These are phyloP conservation scores for Meriones psammophilus DNA, from an alignment of 2,797 vertebrate genomes.

Conservation along the genomic window DNA sequence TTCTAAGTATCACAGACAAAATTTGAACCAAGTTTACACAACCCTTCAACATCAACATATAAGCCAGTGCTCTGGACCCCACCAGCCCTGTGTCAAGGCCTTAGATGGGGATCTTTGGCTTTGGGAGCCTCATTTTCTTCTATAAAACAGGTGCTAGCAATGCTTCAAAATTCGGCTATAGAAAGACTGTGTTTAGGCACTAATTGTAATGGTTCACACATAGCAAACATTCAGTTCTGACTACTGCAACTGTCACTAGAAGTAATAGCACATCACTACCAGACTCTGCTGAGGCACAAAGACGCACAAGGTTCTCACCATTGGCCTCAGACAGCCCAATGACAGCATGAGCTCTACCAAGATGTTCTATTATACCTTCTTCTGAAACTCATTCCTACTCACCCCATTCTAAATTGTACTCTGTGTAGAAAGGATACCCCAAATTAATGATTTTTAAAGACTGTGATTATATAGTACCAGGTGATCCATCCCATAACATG, in stretches of 20 bases:
- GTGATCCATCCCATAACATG: not conserved
- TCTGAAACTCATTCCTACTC: not conserved
- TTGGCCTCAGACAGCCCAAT: not conserved
- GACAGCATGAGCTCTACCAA: not conserved
- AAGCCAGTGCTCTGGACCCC: not conserved
- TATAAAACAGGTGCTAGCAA: not conserved
- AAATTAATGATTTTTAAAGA: not conserved
- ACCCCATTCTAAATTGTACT: not conserved
- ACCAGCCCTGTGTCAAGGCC: not conserved
- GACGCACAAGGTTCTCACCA: not conserved
- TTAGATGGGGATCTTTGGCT: not conserved
- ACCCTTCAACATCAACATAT: not conserved
- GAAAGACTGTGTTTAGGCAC: not conserved
- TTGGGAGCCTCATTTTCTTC: not conserved
- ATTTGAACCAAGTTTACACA: not conserved
- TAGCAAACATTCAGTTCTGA: not conserved
- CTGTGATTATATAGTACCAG: not conserved
- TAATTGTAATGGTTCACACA: not conserved
- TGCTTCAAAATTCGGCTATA: not conserved
- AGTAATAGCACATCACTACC: not conserved
- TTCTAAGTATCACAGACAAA: not conserved
- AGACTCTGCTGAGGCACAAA: not conserved
- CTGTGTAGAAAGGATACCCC: not conserved
- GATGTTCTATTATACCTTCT: not conserved
- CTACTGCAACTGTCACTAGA: not conserved